These are phyloP conservation scores for Tetrapedia diversipes DNA, from an alignment of 2,888 invertebrate species.

Conservation along the genomic window DNA sequence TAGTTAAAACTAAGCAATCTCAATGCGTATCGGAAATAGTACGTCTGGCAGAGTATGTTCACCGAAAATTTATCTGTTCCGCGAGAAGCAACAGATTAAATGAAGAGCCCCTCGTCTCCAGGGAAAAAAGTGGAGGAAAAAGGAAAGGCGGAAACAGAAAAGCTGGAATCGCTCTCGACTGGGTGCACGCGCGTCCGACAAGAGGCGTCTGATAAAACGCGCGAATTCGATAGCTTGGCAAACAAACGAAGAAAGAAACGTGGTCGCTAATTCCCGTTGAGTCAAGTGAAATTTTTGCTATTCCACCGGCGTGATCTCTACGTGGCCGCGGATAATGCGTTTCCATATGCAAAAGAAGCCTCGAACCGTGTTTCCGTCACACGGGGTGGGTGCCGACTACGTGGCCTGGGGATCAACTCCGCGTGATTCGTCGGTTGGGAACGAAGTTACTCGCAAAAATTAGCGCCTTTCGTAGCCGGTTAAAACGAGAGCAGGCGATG, in stretches of 20 bases:
- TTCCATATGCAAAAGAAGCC: constrained; percentile 32
- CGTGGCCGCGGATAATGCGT: constrained; percentile 14
- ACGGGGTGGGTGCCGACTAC: constrained; percentile 1
- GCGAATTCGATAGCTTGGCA: not conserved
- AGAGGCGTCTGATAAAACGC: not conserved
- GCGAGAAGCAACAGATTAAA: too few relatives aligned
- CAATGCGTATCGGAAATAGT: too few relatives aligned
- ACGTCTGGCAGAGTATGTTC: too few relatives aligned
- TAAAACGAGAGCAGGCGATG: constrained; percentile 10
- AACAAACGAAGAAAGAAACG: constrained; percentile 14
- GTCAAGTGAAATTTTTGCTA: constrained; percentile 20
- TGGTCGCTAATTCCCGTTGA: constrained; percentile 16
- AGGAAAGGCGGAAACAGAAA: too few relatives aligned
- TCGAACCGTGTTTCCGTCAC: constrained; percentile 6
- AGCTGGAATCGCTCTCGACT: not conserved
- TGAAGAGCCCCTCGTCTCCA: too few relatives aligned
- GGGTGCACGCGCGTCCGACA: too few relatives aligned
- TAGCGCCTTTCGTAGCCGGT: constrained; percentile 23
- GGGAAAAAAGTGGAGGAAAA: not conserved
- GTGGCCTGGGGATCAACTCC: constrained; percentile 9
- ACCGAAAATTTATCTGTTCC: too few relatives aligned
- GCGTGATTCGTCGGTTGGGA: constrained; percentile 19
- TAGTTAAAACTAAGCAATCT: too few relatives aligned
- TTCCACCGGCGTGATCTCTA: constrained; percentile 19
- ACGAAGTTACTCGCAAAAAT: constrained; percentile 46